Evolutionary conservation across 2,797 vertebrate genomes (phyloP).

Genomic region (Otolemur crassicaudatus): DNA sequence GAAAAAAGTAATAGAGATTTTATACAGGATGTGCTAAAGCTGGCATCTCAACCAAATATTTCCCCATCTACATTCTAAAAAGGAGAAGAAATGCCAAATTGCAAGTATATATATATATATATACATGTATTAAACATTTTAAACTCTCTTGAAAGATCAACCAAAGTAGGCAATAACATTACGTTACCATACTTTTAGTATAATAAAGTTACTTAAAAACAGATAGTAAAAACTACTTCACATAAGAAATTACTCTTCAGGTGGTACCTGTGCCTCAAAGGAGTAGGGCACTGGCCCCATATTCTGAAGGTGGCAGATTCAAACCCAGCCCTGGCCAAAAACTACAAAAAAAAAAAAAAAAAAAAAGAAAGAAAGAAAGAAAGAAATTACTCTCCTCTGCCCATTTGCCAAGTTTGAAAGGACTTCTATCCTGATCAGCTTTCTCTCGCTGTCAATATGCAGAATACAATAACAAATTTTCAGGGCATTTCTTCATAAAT

Average conservation of each 20-base stretch:
- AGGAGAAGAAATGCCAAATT: constrained; percentile 22
- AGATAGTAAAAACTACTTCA: neutral
- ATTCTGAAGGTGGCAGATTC: too few species aligned
- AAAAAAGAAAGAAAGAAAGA: too few species aligned
- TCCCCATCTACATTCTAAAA: constrained; percentile 49
- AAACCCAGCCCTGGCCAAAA: too few species aligned
- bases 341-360: too few species aligned
- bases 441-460: neutral
- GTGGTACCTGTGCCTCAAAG: too few species aligned
- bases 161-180: neutral
- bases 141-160: constrained; percentile 22
- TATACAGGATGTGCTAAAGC: neutral
- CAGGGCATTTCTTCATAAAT: neutral
- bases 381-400: neutral
- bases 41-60: neutral
- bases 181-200: neutral
- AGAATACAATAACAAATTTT: constrained; percentile 16
- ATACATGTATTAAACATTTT: neutral
- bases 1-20: constrained; percentile 53
- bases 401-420: neutral
- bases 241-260: neutral
- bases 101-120: neutral
- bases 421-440: neutral
- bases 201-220: constrained; percentile 1
- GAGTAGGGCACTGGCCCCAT: too few species aligned